A percentile compares a stretch with the other conserved stretches of the same genome.
These are phyloP conservation scores for Excalfactoria chinensis DNA, from an alignment of 2,113 vertebrate species.

Conservation along the genomic window DNA sequence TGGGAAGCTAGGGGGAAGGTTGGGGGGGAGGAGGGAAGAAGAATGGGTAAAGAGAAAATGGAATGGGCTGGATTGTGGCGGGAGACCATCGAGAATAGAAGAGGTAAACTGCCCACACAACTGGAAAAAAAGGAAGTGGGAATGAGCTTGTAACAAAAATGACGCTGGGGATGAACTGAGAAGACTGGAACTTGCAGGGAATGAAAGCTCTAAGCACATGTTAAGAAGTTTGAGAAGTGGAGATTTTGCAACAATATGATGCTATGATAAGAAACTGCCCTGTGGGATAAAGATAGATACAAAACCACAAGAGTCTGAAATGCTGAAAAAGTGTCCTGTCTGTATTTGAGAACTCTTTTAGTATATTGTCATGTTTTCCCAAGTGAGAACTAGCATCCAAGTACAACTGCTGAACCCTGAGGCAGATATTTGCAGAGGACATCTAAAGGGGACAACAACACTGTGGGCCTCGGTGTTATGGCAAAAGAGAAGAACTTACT, in stretches of 20 bases:
- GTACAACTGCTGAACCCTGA: background rate
- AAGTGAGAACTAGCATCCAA: background rate
- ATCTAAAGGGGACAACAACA: background rate
- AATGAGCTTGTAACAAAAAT: background rate
- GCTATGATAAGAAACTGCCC: background rate
- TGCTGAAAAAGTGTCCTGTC: background rate
- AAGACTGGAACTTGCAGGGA: background rate
- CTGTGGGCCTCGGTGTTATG: rapidly evolving
- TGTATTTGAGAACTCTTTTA: background rate
- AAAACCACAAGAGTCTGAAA: background rate
- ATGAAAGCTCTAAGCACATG: background rate
- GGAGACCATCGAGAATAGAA: rapidly evolving
- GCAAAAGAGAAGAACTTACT: background rate
- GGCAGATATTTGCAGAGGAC: background rate
- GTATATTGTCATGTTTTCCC: background rate
- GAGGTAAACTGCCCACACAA: background rate
- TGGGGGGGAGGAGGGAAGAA: background rate
- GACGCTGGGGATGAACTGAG: background rate
- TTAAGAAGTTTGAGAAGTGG: background rate
- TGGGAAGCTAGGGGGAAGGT: background rate
- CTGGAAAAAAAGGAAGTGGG: background rate
- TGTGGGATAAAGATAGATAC: background rate
- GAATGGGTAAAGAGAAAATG: background rate
- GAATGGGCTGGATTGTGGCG: background rate
- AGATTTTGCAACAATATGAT: background rate